Evolutionary conservation across 2,888 invertebrate genomes (phyloP).

Genomic region (Drosophila barbarae): DNA sequence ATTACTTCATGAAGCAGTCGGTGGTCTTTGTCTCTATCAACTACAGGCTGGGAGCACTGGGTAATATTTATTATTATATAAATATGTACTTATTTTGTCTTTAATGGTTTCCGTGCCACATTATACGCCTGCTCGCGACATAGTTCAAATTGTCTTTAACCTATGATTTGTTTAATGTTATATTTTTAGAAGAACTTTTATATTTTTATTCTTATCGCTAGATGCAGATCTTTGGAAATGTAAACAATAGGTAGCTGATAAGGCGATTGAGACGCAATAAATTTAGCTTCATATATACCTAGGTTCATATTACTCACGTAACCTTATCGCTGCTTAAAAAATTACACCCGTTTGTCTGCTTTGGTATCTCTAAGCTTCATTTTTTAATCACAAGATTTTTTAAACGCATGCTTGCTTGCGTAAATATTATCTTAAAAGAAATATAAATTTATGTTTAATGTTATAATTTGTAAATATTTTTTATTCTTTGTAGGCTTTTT

Average conservation of each 20-base stretch:
- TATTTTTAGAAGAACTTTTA: neutral
- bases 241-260: neutral
- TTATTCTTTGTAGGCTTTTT: constrained; percentile 79
- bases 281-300: neutral
- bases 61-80: constrained; percentile 52
- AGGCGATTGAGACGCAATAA: neutral
- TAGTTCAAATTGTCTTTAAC: neutral
- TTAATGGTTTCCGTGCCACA: neutral
- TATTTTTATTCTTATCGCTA: neutral
- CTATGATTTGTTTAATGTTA: neutral
- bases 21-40: constrained; percentile 80
- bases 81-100: neutral
- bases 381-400: too few species aligned
- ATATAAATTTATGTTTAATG: too few species aligned
- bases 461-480: neutral
- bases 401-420: too few species aligned
- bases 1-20: constrained; percentile 80
- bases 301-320: neutral
- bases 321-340: neutral
- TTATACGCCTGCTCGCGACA: neutral
- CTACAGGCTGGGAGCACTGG: constrained; percentile 80
- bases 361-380: too few species aligned
- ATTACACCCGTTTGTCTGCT: neutral
- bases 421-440: too few species aligned
- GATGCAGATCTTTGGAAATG: neutral